Conservation (phyloP, 2,113 vertebrate genomes). For the Eurypyga helias region DNA sequence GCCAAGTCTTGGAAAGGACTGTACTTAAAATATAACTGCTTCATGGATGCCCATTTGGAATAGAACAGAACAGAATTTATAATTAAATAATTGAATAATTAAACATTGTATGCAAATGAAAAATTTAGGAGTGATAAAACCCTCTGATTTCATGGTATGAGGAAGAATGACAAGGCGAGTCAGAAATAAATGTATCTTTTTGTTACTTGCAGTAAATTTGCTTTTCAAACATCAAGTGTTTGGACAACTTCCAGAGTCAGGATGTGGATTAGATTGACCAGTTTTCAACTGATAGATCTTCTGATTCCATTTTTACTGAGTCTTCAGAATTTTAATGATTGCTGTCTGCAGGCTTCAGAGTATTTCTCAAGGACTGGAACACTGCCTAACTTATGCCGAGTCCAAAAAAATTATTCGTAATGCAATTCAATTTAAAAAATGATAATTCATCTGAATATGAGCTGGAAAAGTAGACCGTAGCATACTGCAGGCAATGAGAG, state of each 20-base stretch:
- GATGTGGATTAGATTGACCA: slow-evolving; percentile 19
- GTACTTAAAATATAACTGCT: neutral
- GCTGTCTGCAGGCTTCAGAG: slow-evolving; percentile 29
- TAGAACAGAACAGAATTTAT: neutral
- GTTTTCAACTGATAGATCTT: slow-evolving; percentile 48
- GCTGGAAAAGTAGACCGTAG: neutral
- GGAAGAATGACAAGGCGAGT: neutral
- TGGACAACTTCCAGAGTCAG: slow-evolving; percentile 50
- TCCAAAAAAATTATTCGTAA: slow-evolving; percentile 8
- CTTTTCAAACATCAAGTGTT: slow-evolving; percentile 47
- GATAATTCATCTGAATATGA: neutral
- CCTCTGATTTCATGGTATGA: neutral
- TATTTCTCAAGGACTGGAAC: slow-evolving; percentile 17
- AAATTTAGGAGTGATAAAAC: neutral
- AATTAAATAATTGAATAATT: neutral
- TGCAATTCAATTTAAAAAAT: slow-evolving; percentile 6
- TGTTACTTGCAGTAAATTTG: slow-evolving; percentile 30
- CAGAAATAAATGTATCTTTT: slow-evolving; percentile 13
- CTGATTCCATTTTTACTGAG: slow-evolving; percentile 28
- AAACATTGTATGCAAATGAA: neutral
- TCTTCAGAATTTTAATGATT: slow-evolving; percentile 54
- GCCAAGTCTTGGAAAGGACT: neutral
- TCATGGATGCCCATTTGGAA: neutral
- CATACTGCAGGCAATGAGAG: neutral
- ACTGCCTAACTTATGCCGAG: neutral